A percentile compares a stretch with the other conserved stretches of the same genome.
Conservation (phyloP, 2,888 invertebrate genomes). For the Lithosia quadra region DNA sequence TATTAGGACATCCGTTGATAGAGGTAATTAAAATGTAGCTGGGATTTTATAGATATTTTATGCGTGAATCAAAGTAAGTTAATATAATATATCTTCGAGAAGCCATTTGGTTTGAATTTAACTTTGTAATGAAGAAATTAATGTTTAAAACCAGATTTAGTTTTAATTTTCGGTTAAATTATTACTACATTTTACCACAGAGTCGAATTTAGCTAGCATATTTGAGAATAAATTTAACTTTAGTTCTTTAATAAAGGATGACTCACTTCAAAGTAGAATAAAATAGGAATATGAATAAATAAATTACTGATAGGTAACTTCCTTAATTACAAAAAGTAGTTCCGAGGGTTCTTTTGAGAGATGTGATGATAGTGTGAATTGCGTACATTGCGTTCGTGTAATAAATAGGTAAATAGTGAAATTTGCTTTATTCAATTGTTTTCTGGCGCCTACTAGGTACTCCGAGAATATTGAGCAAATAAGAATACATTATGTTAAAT, state of each 20-base stretch:
- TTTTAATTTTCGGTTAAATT: not conserved
- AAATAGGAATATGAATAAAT: not conserved
- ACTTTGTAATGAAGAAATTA: slow-evolving; percentile 6
- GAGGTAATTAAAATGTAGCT: slow-evolving; percentile 48
- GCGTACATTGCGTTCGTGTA: too few species aligned
- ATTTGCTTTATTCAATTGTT: too few species aligned
- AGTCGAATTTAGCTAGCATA: too few species aligned
- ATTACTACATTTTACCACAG: not conserved
- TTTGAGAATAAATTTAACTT: not conserved
- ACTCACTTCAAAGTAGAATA: not conserved
- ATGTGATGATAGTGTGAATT: too few species aligned
- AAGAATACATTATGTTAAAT: too few species aligned
- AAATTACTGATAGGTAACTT: not conserved
- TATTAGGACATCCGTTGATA: slow-evolving; percentile 55
- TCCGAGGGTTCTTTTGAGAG: too few species aligned
- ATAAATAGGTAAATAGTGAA: too few species aligned
- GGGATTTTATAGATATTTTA: slow-evolving; percentile 28
- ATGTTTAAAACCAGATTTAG: not conserved
- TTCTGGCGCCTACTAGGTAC: too few species aligned
- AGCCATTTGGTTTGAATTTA: not conserved
- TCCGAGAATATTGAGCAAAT: too few species aligned
- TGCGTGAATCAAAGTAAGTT: slow-evolving; percentile 2
- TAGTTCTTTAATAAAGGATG: not conserved
- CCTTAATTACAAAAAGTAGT: too few species aligned
- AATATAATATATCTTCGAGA: not conserved